Conservation (phyloP, 2,888 invertebrate genomes). For the Leucoma salicis region DNA sequence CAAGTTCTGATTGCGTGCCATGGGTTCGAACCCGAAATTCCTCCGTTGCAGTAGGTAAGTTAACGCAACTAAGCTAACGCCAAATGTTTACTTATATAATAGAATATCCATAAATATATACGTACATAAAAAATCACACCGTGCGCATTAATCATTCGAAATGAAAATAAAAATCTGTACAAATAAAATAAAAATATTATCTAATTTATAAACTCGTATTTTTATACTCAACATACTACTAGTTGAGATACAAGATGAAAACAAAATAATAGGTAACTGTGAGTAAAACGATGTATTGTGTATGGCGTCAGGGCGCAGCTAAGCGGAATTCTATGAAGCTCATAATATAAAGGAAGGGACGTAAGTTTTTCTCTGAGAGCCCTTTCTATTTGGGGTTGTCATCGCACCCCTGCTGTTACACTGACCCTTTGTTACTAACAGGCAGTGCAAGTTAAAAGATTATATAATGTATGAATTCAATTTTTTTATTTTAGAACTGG, state of each 20-base stretch:
- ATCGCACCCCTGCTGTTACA: constrained; percentile 67
- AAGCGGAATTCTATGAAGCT: constrained; percentile 68
- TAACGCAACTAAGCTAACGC: no score
- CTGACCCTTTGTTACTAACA: constrained; percentile 55
- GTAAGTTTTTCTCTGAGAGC: constrained; percentile 59
- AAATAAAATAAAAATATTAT: no score
- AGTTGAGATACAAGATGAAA: constrained; percentile 5
- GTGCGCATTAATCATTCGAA: no score
- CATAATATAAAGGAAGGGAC: constrained; percentile 55
- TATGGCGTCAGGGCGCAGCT: constrained; percentile 46
- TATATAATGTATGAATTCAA: no score
- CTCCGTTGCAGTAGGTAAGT: no score
- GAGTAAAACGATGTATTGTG: constrained; percentile 47
- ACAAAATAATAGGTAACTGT: constrained; percentile 17
- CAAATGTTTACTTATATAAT: no score
- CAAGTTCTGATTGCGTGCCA: no score
- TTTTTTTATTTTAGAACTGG: no score
- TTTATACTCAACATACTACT: background rate
- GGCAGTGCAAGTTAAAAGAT: constrained; percentile 50
- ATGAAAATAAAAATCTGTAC: no score
- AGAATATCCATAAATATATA: no score
- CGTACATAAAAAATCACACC: no score
- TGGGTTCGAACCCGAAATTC: no score
- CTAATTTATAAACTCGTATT: background rate
- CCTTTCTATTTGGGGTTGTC: constrained; percentile 76